Base-by-base conservation (phyloP, 2,113 vertebrate genomes). In the Sander vitreus region DNA sequence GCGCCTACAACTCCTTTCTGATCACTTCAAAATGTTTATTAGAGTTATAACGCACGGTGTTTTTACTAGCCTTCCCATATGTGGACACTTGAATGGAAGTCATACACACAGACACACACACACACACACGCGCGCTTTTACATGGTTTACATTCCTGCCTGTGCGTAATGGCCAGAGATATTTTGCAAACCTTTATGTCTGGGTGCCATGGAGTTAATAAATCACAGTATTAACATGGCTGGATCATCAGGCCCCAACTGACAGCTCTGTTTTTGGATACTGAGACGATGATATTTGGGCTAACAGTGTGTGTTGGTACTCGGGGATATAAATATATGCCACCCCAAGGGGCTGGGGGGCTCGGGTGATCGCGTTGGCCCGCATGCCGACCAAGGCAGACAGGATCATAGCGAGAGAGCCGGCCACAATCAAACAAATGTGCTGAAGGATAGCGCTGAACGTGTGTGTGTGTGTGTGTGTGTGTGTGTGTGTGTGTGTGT, bases 321-420 rank as follows among this genome's bases (percentile, higher is more conserved):
- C n/a, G 60, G 76, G 77, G 92, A 91, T 94, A 93, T 93, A 95
- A 94, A 93, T 94, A 93, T 86, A 90, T 70, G 80, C 74, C 81
- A 85, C 89, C 89, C 87, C 64, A 58, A 65, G 84, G 60, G 90
- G 78, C 87, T 53, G 70, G 85, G 60, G 90, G 79, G 87, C 75
- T 67, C 59, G 65, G 58, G 75, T 79, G 83, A 84, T 76, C 85
- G 67, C 85, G 36, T 80, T 77, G 92, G 77, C 84, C 91, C 84
- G 86, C 92, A 88, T 91, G 88, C 91, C 92, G 69, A 83, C 80
- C 92, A 81, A 89, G 92, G 83, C 92, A 85, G 89, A 88, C 90
- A 73, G 90, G 90, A 88, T 91, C 88, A 73, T 63, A 85, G 87
- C 69, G 83, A 87, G 84, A 73, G 84, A 82, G 60, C 60, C 78